These are phyloP conservation scores for Decapterus maruadsi DNA, from an alignment of 2,797 vertebrate genomes.

Conservation along the genomic window DNA sequence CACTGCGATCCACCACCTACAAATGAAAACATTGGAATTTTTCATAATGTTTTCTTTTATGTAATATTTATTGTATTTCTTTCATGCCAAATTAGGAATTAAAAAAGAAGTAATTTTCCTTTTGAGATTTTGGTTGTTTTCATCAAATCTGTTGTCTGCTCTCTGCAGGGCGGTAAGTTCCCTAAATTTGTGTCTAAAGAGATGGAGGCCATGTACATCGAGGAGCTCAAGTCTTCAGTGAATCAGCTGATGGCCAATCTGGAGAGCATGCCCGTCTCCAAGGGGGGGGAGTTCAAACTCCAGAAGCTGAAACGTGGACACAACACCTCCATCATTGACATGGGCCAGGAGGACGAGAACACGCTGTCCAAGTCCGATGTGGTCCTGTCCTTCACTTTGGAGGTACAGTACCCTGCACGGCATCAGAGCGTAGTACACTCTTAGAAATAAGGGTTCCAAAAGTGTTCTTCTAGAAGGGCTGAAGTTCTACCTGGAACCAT, in stretches of 20 bases:
- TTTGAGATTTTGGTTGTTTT: conserved; percentile 2
- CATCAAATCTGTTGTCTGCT: not conserved
- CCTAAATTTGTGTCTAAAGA: conserved; percentile 98
- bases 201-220: conserved; percentile 99
- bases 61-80: not conserved
- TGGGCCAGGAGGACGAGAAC: conserved; percentile 99
- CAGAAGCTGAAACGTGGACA: conserved; percentile 98
- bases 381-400: conserved; percentile 95
- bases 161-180: conserved; percentile 93
- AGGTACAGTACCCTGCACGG: conserved; percentile 90
- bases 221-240: conserved; percentile 97
- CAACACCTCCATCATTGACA: conserved; percentile 98
- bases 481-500: no score
- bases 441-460: no score
- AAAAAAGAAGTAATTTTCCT: not conserved
- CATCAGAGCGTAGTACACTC: not conserved
- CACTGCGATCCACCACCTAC: conserved; percentile 31
- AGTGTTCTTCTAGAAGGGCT: no score
- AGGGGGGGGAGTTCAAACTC: conserved; percentile 98
- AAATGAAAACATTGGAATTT: not conserved
- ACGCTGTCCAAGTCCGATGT: conserved; percentile 99
- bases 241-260: conserved; percentile 99
- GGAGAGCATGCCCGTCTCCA: conserved; percentile 99
- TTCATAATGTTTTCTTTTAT: not conserved
- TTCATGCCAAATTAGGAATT: not conserved